phyloP scores from a whole-genome alignment of 1,140 invertebrate genomes.

The Zaprionus davidi region DNA sequence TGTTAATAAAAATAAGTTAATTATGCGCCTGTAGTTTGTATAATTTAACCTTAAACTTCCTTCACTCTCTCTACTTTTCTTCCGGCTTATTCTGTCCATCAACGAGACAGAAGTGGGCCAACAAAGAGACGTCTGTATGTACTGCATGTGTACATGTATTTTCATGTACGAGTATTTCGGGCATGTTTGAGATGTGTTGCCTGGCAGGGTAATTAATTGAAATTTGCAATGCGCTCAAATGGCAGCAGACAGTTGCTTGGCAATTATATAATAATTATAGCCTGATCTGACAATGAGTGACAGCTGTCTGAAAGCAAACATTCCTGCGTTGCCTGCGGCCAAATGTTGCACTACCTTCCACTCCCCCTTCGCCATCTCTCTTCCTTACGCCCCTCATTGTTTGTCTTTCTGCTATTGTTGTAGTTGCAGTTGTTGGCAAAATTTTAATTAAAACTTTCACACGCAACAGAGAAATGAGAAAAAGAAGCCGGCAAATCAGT shows the following conservation, averaged over 20 bases:
- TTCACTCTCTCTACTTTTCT: background rate
- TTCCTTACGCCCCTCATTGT: constrained; percentile 1
- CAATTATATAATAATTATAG: constrained; percentile 56
- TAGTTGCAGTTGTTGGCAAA: constrained; percentile 5
- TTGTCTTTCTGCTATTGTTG: constrained; percentile 12
- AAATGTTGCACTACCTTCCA: constrained; percentile 39
- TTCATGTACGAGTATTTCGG: constrained; percentile 12
- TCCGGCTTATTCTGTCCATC: background rate
- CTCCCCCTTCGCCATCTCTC: background rate
- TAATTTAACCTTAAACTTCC: background rate
- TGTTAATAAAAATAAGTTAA: background rate
- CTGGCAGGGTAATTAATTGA: constrained; percentile 42
- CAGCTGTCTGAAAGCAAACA: constrained; percentile 36
- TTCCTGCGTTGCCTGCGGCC: constrained; percentile 18
- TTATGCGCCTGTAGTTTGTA: background rate
- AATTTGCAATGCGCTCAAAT: constrained; percentile 45
- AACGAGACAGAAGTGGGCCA: constrained; percentile 29
- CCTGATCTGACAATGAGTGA: constrained; percentile 44
- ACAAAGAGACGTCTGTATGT: constrained; percentile 4
- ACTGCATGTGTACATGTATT: background rate
- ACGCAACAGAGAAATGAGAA: constrained; percentile 13
- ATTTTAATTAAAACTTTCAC: constrained; percentile 70
- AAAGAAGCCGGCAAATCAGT: constrained; percentile 21
- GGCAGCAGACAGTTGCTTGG: constrained; percentile 31
- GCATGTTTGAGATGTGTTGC: constrained; percentile 20